These are phyloP conservation scores for Melieria crassipennis DNA, from an alignment of 2,888 invertebrate genomes.

Conservation along the genomic window DNA sequence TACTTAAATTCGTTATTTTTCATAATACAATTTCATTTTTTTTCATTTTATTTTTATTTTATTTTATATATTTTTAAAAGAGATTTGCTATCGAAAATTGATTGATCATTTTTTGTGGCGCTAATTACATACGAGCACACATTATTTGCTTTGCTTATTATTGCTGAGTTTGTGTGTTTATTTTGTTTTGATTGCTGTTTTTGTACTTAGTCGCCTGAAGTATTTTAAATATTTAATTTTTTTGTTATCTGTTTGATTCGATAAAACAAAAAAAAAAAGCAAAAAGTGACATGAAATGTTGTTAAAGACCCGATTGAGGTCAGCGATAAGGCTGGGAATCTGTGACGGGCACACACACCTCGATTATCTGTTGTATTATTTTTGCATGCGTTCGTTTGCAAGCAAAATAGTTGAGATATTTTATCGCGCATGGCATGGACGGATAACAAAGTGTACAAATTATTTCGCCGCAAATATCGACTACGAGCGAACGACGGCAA, in stretches of 20 bases:
- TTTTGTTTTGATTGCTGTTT: not conserved
- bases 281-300: too few relatives aligned
- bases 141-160: not conserved
- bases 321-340: not conserved
- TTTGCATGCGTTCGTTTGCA: slow-evolving; percentile 66
- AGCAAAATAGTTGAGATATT: slow-evolving; percentile 66
- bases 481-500: slow-evolving; percentile 51
- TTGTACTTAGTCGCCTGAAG: slow-evolving; percentile 11
- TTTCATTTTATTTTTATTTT: slow-evolving; percentile 6
- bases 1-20: not conserved
- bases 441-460: slow-evolving; percentile 61
- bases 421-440: slow-evolving; percentile 68
- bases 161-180: not conserved
- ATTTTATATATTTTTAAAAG: not conserved
- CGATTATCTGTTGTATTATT: slow-evolving; percentile 64
- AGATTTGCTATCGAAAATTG: not conserved
- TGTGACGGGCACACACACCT: slow-evolving; percentile 54
- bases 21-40: not conserved
- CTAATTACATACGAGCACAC: not conserved
- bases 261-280: too few relatives aligned
- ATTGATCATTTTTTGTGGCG: not conserved
- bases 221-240: slow-evolving; percentile 6
- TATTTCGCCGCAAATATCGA: slow-evolving; percentile 61
- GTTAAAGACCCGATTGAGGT: too few relatives aligned
- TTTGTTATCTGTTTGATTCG: not conserved